phyloP scores from a whole-genome alignment of 2,797 vertebrate species.

The Cottoperca gobio region DNA sequence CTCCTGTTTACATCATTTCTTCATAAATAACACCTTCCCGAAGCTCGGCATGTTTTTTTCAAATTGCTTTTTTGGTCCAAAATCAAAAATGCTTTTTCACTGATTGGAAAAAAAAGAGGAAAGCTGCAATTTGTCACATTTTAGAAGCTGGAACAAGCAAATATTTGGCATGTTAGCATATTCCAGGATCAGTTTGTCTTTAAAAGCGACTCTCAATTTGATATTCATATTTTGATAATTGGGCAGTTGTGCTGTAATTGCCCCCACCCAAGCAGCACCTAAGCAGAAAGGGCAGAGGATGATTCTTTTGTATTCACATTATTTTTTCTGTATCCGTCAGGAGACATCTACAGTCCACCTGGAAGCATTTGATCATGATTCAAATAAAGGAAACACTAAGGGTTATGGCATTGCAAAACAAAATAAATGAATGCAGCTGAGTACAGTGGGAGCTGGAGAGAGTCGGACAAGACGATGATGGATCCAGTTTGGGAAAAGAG shows the following conservation, averaged over 20 bases:
- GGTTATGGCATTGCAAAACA: conserved; percentile 20
- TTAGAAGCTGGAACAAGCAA: background rate
- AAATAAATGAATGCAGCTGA: conserved; percentile 35
- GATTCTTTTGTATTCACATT: background rate
- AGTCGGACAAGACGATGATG: conserved; percentile 39
- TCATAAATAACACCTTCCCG: background rate
- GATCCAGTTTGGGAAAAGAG: conserved; percentile 50
- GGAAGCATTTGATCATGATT: conserved; percentile 37
- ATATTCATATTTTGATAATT: background rate
- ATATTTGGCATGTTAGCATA: background rate
- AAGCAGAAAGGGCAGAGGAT: conserved; percentile 3
- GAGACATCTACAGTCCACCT: conserved; percentile 9
- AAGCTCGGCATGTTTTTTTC: background rate
- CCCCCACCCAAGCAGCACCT: background rate
- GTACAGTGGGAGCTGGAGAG: conserved; percentile 34
- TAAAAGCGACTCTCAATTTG: background rate
- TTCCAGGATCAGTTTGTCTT: background rate
- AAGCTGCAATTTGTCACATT: background rate
- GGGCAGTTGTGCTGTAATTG: background rate
- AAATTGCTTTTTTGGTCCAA: background rate
- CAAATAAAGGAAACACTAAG: conserved; percentile 34
- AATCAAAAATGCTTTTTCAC: background rate
- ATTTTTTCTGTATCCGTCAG: background rate
- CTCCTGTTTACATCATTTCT: background rate
- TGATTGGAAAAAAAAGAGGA: background rate